These are phyloP conservation scores for Elephas maximus DNA, from an alignment of 2,113 vertebrate genomes.

Conservation along the genomic window DNA sequence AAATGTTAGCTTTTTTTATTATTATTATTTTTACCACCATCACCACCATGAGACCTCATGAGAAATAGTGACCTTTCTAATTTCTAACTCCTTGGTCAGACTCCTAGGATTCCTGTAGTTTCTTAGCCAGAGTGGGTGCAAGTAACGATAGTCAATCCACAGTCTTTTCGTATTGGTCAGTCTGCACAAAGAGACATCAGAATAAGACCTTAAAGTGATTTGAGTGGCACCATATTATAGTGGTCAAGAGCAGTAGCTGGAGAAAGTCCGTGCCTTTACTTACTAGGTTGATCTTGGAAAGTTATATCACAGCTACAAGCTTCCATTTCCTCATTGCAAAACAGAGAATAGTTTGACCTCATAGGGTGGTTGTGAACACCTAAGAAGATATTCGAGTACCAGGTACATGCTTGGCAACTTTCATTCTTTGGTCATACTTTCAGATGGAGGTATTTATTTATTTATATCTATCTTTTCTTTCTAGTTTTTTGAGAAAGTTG, in stretches of 20 bases:
- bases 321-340: background rate
- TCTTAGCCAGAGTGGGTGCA: background rate
- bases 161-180: background rate
- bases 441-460: background rate
- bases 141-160: background rate
- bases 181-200: background rate
- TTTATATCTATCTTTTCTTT: conserved; percentile 62
- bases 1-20: background rate
- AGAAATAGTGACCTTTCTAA: background rate
- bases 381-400: no score
- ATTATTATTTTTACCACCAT: background rate
- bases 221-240: background rate
- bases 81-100: background rate
- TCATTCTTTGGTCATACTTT: background rate
- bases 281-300: background rate
- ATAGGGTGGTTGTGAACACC: background rate
- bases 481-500: conserved; percentile 95
- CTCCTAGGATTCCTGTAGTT: background rate
- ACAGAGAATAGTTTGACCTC: background rate
- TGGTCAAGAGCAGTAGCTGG: background rate
- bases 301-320: background rate
- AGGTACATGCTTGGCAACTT: background rate
- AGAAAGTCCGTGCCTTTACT: background rate
- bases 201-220: background rate
- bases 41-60: background rate